Evolutionary conservation across 2,113 vertebrate species (phyloP).

Genomic region (Muntiacus muntjak): DNA sequence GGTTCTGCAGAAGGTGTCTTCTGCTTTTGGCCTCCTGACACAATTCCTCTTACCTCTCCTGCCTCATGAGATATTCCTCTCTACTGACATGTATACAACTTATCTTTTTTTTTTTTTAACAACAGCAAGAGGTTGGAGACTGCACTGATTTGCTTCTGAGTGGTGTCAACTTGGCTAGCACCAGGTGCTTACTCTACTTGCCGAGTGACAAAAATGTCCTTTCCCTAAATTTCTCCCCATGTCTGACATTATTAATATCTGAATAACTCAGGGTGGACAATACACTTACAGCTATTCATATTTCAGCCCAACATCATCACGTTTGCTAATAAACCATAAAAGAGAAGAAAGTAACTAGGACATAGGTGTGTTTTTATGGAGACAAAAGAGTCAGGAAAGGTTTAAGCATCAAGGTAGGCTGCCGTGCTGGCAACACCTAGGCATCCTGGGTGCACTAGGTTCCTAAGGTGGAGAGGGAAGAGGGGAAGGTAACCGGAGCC

Average conservation of each 20-base stretch:
- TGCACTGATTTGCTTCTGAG: background rate
- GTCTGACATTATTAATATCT: conserved; percentile 13
- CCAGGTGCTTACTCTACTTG: background rate
- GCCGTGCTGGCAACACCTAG: background rate
- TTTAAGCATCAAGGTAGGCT: background rate
- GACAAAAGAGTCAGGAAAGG: background rate
- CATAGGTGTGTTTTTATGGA: background rate
- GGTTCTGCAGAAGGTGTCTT: background rate
- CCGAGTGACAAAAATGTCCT: background rate
- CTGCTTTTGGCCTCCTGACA: background rate
- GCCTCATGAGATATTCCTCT: background rate
- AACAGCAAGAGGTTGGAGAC: background rate
- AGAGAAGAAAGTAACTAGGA: background rate
- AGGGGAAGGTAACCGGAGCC: background rate
- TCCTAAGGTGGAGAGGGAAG: background rate
- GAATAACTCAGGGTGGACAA: background rate
- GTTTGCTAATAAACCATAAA: conserved; percentile 20
- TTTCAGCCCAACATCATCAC: background rate
- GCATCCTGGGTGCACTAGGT: background rate
- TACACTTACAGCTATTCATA: background rate
- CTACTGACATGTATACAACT: background rate
- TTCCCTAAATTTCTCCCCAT: background rate
- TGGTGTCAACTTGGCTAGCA: background rate
- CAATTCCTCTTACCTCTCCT: background rate
- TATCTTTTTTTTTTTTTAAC: background rate